phyloP scores from a whole-genome alignment of 1,140 invertebrate genomes.

The Megalopta genalis region DNA sequence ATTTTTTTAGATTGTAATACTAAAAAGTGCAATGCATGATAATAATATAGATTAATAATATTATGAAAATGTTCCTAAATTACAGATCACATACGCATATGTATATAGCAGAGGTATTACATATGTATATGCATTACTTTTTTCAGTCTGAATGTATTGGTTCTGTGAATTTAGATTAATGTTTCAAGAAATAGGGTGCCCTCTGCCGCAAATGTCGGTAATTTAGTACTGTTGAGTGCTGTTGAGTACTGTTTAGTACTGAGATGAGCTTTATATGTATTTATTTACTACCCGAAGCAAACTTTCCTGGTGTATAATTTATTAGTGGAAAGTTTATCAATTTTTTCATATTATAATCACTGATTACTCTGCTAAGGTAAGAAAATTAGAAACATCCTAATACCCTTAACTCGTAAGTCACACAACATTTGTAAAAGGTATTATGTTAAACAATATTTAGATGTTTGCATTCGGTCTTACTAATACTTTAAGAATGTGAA shows the following conservation, averaged over 20 bases:
- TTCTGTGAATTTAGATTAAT: slow-evolving; percentile 24
- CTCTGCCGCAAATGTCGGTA: slow-evolving; percentile 18
- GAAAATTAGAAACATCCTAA: neutral
- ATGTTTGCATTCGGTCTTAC: neutral
- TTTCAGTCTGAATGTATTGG: neutral
- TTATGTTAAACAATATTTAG: slow-evolving; percentile 8
- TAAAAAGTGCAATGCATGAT: neutral
- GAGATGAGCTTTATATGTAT: slow-evolving; percentile 46
- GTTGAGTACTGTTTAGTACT: neutral
- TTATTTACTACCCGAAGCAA: slow-evolving; percentile 55
- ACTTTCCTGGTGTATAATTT: slow-evolving; percentile 27
- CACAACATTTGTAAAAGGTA: slow-evolving; percentile 11
- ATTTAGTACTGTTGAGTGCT: neutral
- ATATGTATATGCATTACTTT: no score
- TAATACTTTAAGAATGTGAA: neutral
- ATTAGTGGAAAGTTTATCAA: slow-evolving; percentile 2
- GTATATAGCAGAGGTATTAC: no score
- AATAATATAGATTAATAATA: no score
- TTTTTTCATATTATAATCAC: slow-evolving; percentile 4
- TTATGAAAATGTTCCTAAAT: no score
- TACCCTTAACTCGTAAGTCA: neutral
- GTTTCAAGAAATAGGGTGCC: slow-evolving; percentile 19
- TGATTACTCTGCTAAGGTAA: slow-evolving; percentile 20
- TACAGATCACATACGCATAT: no score
- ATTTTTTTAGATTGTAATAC: neutral